Evolutionary conservation across 2,113 vertebrate genomes (phyloP), one percentile per base, ranked within the genome.

Genomic region (Nothocercus nigrocapillus): DNA sequence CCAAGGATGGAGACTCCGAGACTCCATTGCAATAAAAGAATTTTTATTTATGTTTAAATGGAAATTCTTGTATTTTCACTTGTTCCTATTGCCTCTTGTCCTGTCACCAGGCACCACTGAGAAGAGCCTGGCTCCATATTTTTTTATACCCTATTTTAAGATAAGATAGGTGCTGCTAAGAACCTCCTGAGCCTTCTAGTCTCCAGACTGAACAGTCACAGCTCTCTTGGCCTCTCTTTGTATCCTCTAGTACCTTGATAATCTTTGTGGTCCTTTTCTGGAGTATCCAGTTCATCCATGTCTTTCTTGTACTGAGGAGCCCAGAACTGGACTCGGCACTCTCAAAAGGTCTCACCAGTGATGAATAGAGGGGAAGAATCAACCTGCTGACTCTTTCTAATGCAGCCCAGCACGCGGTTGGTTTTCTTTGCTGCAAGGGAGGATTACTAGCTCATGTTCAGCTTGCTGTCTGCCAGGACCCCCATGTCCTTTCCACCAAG

Each of bases 331-430:
- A 62, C 4, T 36, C 61, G 47, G 4, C 3, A 7, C 2, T 56
- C 16, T 27, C 27, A 16, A 4, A 78, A 67, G 9, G 30, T 54
- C 44, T 38, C 9, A 64, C 7, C 9, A 72, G 5, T 24, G 5
- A 6, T 76, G 34, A 62, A 9, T 24, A 77, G 21, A 88, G 13
- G 15, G 2, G 19, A 61, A 56, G 16, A 17, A 45, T 77, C 11
- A 14, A 17, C 5, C 5, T 32, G 0, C 7, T 42, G 25, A 8
- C 4, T n/a, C 34, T 66, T 77, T 34, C 18, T 32, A 73, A 1
- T 0, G 0, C 1, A 8, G 5, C 8, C 59, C 13, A 73, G 18
- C 17, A 76, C 1, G 2, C 2, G 9, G 3, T 28, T 82, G 11
- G 4, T 0, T 1, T 30, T 0, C 1, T 56, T 73, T 61, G 9